phyloP scores from a whole-genome alignment of 2,113 vertebrate species.

The Fregetta grallaria region DNA sequence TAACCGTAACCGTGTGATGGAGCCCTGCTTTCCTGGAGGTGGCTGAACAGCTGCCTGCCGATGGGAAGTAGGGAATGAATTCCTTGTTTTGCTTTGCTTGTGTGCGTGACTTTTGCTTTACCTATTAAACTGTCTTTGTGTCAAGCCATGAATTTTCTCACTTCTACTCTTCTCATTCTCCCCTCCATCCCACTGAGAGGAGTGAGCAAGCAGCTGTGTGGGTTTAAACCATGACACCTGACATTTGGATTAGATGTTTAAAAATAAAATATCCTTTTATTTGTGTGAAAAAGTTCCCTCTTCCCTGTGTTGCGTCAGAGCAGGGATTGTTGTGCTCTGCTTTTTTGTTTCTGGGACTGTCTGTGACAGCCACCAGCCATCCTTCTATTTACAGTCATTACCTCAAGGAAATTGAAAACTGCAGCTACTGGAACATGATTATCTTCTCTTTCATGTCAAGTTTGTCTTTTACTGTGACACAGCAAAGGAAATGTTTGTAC shows the following conservation, averaged over 20 bases:
- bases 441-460: background rate
- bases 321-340: background rate
- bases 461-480: background rate
- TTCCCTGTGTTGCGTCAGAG: background rate
- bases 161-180: too few relatives aligned
- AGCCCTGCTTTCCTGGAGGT: too few relatives aligned
- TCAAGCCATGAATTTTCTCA: too few relatives aligned
- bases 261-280: background rate
- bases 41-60: too few relatives aligned
- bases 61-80: too few relatives aligned
- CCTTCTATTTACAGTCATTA: background rate
- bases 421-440: background rate
- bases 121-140: too few relatives aligned
- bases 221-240: too few relatives aligned
- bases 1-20: too few relatives aligned
- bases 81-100: too few relatives aligned
- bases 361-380: background rate
- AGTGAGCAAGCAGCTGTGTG: too few relatives aligned
- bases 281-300: background rate
- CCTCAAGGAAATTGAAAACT: background rate
- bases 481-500: constrained; percentile 13
- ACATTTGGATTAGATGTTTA: background rate
- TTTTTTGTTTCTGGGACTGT: background rate
- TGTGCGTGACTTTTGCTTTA: too few relatives aligned
- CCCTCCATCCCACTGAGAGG: too few relatives aligned